These are phyloP conservation scores for Phytoseiulus persimilis DNA, from an alignment of 2,888 invertebrate genomes.

Conservation along the genomic window DNA sequence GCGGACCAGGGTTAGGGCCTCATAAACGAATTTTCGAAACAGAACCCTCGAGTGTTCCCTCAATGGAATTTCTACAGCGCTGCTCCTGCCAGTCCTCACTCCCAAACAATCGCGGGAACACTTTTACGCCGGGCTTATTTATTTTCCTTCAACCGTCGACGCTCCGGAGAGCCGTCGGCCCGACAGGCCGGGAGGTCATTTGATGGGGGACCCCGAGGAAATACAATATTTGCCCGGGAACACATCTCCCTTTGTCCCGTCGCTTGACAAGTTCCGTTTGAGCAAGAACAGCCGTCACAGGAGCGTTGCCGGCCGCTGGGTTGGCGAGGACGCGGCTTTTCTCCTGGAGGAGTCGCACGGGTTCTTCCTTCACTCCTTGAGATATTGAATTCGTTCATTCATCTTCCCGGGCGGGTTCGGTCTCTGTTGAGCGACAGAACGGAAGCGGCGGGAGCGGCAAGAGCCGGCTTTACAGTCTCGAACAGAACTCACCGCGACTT, in stretches of 20 bases:
- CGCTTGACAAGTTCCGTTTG: neutral
- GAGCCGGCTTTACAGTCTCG: neutral
- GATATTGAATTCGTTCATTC: neutral
- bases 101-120: neutral
- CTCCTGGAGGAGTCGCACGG: neutral
- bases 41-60: no score
- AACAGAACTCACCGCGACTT: neutral
- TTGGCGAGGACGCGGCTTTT: neutral
- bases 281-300: neutral
- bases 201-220: neutral
- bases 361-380: neutral
- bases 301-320: neutral
- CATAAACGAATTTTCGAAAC: no score
- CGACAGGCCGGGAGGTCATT: neutral
- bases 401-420: neutral
- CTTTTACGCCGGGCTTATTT: neutral
- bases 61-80: no score
- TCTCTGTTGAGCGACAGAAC: neutral
- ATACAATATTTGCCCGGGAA: neutral
- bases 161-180: neutral
- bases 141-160: neutral
- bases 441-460: neutral
- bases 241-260: neutral
- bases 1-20: no score
- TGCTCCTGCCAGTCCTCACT: no score